These are phyloP conservation scores for Alouatta palliata DNA, from an alignment of 2,113 vertebrate genomes.

Conservation along the genomic window DNA sequence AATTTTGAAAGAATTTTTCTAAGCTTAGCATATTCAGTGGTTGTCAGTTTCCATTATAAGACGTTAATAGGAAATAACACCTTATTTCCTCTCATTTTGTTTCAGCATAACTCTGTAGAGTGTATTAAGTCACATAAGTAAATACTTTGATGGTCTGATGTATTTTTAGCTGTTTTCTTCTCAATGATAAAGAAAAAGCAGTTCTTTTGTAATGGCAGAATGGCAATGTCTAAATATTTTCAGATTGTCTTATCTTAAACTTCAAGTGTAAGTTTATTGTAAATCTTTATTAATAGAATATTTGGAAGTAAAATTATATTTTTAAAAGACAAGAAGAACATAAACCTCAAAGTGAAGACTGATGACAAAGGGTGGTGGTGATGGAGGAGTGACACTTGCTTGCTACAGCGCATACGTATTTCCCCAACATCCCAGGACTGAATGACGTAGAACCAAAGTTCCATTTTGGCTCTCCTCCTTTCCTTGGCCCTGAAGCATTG, in stretches of 20 bases:
- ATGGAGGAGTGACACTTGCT: accelerated
- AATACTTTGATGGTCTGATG: not conserved
- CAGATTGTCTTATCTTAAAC: not conserved
- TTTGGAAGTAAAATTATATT: not conserved
- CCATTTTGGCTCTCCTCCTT: not conserved
- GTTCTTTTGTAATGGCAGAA: not conserved
- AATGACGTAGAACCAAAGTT: not conserved
- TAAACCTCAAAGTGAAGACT: not conserved
- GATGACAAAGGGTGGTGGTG: accelerated
- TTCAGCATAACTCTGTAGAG: not conserved
- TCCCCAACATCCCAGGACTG: accelerated
- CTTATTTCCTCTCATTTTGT: not conserved
- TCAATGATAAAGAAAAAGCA: not conserved
- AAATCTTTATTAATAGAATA: not conserved
- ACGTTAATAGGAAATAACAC: not conserved
- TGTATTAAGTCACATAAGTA: not conserved
- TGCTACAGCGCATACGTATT: not conserved
- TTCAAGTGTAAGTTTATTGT: not conserved
- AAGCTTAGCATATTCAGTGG: not conserved
- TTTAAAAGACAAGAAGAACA: not conserved
- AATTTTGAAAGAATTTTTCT: not conserved
- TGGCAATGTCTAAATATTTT: conserved; percentile 20
- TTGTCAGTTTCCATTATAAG: not conserved
- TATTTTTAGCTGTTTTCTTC: not conserved
- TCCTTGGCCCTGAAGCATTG: not conserved